These are phyloP conservation scores for Platygyra sinensis DNA, from an alignment of 64 coral and sea anemone species.

Conservation along the genomic window DNA sequence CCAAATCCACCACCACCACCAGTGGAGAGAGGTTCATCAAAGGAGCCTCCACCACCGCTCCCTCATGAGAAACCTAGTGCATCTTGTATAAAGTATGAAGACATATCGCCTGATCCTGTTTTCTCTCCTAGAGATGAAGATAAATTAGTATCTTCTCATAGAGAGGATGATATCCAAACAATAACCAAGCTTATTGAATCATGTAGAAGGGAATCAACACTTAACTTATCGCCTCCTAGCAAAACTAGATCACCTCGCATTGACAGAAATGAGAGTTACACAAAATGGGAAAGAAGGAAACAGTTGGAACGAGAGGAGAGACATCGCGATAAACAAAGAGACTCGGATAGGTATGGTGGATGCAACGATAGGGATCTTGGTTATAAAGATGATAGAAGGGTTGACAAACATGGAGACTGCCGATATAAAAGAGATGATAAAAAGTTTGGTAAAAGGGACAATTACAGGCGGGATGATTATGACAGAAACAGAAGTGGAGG, in stretches of 20 bases:
- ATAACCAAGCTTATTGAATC: slow-evolving; percentile 16
- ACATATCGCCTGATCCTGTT: slow-evolving; percentile 80
- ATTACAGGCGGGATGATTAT: slow-evolving; percentile 64
- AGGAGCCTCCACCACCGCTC: slow-evolving; percentile 52
- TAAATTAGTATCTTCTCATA: neutral
- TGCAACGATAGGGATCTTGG: slow-evolving; percentile 35
- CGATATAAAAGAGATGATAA: slow-evolving; percentile 50
- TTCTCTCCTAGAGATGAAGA: slow-evolving; percentile 80
- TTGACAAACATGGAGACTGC: slow-evolving; percentile 71
- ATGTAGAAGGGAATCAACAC: neutral
- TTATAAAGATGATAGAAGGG: slow-evolving; percentile 55
- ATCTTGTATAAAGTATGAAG: slow-evolving; percentile 81
- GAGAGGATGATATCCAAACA: neutral
- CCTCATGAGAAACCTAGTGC: slow-evolving; percentile 55
- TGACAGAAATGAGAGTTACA: slow-evolving; percentile 35
- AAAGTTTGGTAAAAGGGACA: slow-evolving; percentile 59
- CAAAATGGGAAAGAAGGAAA: slow-evolving; percentile 35
- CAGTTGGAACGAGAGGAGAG: slow-evolving; percentile 42
- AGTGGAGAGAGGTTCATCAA: slow-evolving; percentile 21
- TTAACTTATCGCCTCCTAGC: slow-evolving; percentile 15
- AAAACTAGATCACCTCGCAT: slow-evolving; percentile 23
- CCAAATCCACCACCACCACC: slow-evolving; percentile 28
- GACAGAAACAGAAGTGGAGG: slow-evolving; percentile 59
- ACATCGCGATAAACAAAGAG: slow-evolving; percentile 60
- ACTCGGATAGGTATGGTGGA: slow-evolving; percentile 16